Base-by-base conservation (phyloP, 2,113 vertebrate species). In the Pseudolaguvia tuberculata region DNA sequence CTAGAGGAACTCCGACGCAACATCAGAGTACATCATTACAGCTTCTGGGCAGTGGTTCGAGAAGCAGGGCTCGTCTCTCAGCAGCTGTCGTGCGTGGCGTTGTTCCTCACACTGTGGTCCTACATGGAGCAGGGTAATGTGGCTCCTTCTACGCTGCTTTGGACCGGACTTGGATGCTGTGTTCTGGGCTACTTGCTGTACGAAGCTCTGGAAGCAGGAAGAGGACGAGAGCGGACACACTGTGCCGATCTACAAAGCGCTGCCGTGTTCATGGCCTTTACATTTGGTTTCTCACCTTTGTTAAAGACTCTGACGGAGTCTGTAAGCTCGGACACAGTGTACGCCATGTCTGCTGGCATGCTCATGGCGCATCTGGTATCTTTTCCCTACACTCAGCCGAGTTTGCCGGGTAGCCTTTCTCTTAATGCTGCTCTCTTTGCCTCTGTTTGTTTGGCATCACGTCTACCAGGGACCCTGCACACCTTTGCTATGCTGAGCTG, bases 381-480 rank as follows among this genome's bases (percentile, higher is more conserved):
- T 18, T 99, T 97, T 0, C 93, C 96, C 23, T 99, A 98, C 0
- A 91, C 93, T 0, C 92, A 93, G 80, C 95, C 95, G 1, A 94
- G 94, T 0, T 94, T 95, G 11, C 95, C 94, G 0, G 95, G 95
- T 73, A 95, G 95, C 2, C 87, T 98, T 70, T 98, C 96, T 31
- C 88, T 99, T 73, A 99, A 98, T 77, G 95, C 97, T 70, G 96
- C 96, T 57, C 93, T 99, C 80, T 99, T 99, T 0, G 95, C 93
- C 8, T 98, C 96, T 0, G 96, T 98, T 76, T 99, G 97, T 79
- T 81, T 99, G 78, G 97, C 96, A 1, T 98, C 97, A 0, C 93
- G 96, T 65, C 86, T 99, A 72, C 94, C 97, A 0, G 92, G 93
- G 0, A 89, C 96, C 25, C 87, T 97, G 23, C 94, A 98, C 4